Evolutionary conservation across 2,888 invertebrate species (phyloP).

Genomic region (Lepas anatifera): DNA sequence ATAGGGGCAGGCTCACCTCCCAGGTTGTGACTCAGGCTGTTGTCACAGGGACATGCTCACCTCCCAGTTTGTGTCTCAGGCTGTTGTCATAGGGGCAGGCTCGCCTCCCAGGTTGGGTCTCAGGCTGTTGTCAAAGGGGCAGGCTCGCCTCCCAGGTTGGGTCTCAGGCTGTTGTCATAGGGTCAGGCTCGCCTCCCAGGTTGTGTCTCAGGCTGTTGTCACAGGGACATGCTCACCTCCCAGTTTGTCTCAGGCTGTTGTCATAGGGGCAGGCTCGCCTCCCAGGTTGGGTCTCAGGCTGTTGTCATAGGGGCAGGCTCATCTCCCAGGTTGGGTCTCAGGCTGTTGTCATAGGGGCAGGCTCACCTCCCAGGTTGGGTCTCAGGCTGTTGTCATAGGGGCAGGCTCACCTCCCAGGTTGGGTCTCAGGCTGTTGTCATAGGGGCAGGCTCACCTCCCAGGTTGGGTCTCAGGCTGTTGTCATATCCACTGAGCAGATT

Average conservation of each 20-base stretch:
- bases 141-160: not conserved
- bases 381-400: conserved; percentile 11
- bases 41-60: no score
- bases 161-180: no score
- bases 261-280: no score
- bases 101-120: not conserved
- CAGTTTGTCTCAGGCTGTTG: no score
- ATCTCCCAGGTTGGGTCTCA: no score
- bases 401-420: not conserved
- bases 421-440: conserved; percentile 63
- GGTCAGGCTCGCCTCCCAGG: conserved; percentile 36
- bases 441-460: conserved; percentile 38
- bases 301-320: no score
- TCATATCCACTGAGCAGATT: conserved; percentile 64
- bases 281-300: conserved; percentile 40
- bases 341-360: no score
- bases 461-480: conserved; percentile 55
- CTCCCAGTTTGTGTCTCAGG: conserved; percentile 46
- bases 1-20: no score
- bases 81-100: conserved; percentile 79
- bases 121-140: conserved; percentile 15
- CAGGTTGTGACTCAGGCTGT: no score
- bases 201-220: conserved; percentile 58
- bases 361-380: conserved; percentile 28
- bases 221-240: conserved; percentile 36